Base-by-base conservation (phyloP, 1,140 invertebrate species). In the Armadillidium nasatum region DNA sequence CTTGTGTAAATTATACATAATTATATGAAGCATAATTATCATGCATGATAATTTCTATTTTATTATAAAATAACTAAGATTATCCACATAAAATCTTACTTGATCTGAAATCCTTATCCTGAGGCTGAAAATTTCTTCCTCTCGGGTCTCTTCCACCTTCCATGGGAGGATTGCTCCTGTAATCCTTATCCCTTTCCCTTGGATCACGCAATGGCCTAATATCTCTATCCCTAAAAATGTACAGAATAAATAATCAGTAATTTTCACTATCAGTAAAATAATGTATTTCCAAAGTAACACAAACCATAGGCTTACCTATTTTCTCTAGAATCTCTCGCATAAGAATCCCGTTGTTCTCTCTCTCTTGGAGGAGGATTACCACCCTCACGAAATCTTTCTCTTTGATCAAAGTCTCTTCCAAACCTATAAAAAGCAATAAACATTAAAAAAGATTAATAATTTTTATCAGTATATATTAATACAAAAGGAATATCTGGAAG, bases 371-470 rank as follows among this genome's bases (percentile, higher is more conserved):
- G 23, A 0, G 22, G 23, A 44, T 10, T 44, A 23, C 13, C 78
- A 78, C 80, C 74, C 76, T 54, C 44, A 33, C 70, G 71, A 77
- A 21, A n/a, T 72, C 81, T 45, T 45, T 82, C 81, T 76, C 76
- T 75, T 50, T 21, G 60, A 44, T 70, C 76, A n/a, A 71, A 33
- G 60, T 22, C 66, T 46, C 50, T 60, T 60, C 50, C 50, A 60
- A 60, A 60, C 50, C 50, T 60, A 33, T 33, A 33, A 33, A 33
- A n/a, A 33, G 1, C 6, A 33, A 33, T 33, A 33, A 33, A 33
- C 6, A 33, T 33, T 33, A 33, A 33, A 6, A 33, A 33, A 33
- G 33, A 33, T 33, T 33, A 33, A n/a, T n/a, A n/a, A 6, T 33
- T 33, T 33, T 33, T 33, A 33, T 33, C 33, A 33, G 33, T 33